Percentiles rank a stretch among this genome's conserved stretches.
Evolutionary conservation across 2,797 vertebrate genomes (phyloP).

Genomic region (Melanotaenia trifasciata): DNA sequence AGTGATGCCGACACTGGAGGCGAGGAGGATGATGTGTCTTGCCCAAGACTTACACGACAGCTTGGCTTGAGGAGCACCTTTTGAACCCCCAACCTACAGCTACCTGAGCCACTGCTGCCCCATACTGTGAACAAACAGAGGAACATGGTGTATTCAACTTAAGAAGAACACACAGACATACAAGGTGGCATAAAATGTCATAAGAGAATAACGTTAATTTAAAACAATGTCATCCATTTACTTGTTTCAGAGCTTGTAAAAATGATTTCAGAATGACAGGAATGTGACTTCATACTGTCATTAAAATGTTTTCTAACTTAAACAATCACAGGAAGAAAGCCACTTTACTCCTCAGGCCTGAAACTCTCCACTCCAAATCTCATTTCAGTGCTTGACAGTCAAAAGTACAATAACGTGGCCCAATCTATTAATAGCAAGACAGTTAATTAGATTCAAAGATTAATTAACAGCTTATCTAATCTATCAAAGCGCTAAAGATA

Average conservation of each 20-base stretch:
- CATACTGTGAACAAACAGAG: not conserved
- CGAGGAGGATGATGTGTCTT: no score
- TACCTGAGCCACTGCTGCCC: no score
- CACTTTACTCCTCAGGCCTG: not conserved
- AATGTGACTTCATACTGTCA: no score
- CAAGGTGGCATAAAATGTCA: not conserved
- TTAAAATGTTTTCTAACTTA: not conserved
- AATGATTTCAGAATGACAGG: no score
- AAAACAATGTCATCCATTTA: no score
- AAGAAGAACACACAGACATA: not conserved
- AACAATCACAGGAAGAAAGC: not conserved
- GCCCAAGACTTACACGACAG: no score
- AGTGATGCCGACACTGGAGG: no score
- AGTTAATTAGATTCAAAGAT: slow-evolving; percentile 82
- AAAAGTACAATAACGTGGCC: slow-evolving; percentile 67
- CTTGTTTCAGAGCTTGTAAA: no score
- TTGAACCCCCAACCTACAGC: no score
- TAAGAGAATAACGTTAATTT: not conserved
- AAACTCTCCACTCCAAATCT: slow-evolving; percentile 31
- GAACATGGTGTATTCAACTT: not conserved
- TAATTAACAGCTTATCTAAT: slow-evolving; percentile 80
- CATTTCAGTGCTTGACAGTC: slow-evolving; percentile 51
- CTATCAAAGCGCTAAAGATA: slow-evolving; percentile 80
- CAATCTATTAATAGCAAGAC: slow-evolving; percentile 70
- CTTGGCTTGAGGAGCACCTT: no score